A percentile compares a stretch with the other conserved stretches of the same genome.
phyloP scores from a whole-genome alignment of 1,140 invertebrate genomes.

The Telenomus remus region DNA sequence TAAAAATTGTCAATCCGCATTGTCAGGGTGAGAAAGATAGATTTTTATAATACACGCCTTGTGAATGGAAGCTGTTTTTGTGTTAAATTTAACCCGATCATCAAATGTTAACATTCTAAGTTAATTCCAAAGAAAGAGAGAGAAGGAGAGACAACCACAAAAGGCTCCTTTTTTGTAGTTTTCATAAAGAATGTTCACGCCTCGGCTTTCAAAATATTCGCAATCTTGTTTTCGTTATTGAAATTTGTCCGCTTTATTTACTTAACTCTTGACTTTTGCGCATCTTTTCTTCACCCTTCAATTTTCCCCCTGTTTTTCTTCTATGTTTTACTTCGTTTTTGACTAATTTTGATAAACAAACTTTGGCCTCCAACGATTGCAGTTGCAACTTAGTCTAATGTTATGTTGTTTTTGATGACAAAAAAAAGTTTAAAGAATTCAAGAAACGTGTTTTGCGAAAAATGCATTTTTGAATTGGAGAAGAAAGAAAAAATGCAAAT shows the following conservation, averaged over 20 bases:
- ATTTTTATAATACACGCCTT: constrained; percentile 35
- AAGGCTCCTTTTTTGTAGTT: constrained; percentile 8
- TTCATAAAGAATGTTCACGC: constrained; percentile 14
- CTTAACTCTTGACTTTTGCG: constrained; percentile 2
- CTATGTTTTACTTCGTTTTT: background rate
- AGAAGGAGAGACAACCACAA: constrained; percentile 1
- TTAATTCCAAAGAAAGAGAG: constrained; percentile 13
- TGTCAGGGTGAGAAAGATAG: constrained; percentile 42
- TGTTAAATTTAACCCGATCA: constrained; percentile 24
- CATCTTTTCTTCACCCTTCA: background rate
- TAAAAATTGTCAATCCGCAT: constrained; percentile 46
- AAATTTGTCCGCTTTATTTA: constrained; percentile 4
- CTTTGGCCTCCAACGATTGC: too few species aligned
- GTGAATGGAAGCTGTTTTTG: constrained; percentile 13
- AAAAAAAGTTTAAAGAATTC: too few species aligned
- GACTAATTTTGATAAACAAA: background rate
- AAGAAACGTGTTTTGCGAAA: too few species aligned
- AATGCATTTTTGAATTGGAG: too few species aligned
- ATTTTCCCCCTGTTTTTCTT: background rate
- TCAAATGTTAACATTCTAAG: constrained; percentile 17
- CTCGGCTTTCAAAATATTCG: constrained; percentile 22
- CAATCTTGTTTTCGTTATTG: constrained; percentile 13
- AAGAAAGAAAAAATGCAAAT: too few species aligned
- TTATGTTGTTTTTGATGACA: too few species aligned
- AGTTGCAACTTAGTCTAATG: too few species aligned